Conservation (phyloP, 2,797 vertebrate species). For the Pseudocheirus occidentalis region DNA sequence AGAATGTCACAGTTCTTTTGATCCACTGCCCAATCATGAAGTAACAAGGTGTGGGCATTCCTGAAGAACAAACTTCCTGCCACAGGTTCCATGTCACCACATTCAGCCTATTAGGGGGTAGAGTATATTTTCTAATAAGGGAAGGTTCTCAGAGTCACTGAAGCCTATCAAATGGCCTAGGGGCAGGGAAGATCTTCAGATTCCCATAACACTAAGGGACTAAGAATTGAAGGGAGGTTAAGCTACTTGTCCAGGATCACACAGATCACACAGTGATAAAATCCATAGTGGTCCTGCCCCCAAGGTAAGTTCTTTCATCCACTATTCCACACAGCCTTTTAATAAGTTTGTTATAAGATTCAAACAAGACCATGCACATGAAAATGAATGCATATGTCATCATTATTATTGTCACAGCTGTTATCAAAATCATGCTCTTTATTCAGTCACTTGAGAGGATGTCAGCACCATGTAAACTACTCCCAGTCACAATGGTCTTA, state of each 20-base stretch:
- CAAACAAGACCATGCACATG: neutral
- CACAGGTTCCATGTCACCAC: too few species aligned
- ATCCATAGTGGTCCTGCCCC: neutral
- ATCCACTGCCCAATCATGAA: too few species aligned
- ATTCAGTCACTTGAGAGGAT: neutral
- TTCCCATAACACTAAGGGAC: neutral
- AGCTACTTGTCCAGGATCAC: neutral
- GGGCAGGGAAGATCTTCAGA: too few species aligned
- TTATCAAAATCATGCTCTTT: neutral
- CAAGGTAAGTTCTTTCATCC: neutral
- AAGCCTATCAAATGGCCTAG: too few species aligned
- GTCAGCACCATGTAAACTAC: neutral
- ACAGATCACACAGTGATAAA: neutral
- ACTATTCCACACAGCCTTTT: neutral
- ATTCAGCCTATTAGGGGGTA: too few species aligned
- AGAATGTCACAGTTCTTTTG: too few species aligned
- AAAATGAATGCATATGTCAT: neutral
- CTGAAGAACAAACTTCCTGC: too few species aligned
- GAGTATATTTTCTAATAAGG: too few species aligned
- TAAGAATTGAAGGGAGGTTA: neutral
- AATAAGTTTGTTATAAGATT: neutral
- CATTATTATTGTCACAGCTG: neutral
- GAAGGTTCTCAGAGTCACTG: too few species aligned
- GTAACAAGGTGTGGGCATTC: too few species aligned
- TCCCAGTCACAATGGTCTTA: neutral